Conservation (phyloP, 2,113 vertebrate species). For the Burhinus bistriatus region DNA sequence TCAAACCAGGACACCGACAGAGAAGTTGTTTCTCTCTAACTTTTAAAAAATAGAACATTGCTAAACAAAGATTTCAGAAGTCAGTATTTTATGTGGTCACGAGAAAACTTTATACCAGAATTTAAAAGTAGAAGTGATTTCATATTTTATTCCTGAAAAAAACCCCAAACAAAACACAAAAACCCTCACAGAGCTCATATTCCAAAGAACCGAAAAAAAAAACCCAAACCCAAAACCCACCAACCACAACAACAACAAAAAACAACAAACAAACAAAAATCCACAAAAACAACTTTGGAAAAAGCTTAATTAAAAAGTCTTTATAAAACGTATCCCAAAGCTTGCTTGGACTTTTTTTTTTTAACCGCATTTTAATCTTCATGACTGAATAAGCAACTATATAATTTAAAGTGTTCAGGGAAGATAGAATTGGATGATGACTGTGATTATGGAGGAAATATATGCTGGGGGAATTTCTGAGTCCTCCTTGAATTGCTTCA, state of each 20-base stretch:
- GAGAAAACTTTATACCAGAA: background rate
- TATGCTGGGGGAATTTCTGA: background rate
- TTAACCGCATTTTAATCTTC: background rate
- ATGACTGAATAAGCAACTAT: background rate
- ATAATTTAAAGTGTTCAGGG: background rate
- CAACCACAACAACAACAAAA: too few species aligned
- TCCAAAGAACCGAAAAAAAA: background rate
- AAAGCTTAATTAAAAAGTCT: background rate
- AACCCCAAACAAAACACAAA: background rate
- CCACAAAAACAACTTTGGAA: background rate
- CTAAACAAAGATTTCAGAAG: background rate
- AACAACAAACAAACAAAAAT: too few species aligned
- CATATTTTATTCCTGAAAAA: background rate
- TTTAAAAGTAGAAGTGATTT: background rate
- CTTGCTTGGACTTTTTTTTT: background rate
- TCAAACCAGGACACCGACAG: background rate
- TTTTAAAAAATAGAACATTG: background rate
- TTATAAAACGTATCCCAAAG: background rate
- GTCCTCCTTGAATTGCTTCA: background rate
- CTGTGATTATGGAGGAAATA: background rate
- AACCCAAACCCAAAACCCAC: too few species aligned
- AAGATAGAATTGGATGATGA: background rate
- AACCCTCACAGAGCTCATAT: accelerated
- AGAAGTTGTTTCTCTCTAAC: background rate
- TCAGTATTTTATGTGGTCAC: background rate